A percentile compares a stretch with the other conserved stretches of the same genome.
Conservation (phyloP, 2,113 vertebrate genomes). For the Sinocyclocheilus maitianheensis region DNA sequence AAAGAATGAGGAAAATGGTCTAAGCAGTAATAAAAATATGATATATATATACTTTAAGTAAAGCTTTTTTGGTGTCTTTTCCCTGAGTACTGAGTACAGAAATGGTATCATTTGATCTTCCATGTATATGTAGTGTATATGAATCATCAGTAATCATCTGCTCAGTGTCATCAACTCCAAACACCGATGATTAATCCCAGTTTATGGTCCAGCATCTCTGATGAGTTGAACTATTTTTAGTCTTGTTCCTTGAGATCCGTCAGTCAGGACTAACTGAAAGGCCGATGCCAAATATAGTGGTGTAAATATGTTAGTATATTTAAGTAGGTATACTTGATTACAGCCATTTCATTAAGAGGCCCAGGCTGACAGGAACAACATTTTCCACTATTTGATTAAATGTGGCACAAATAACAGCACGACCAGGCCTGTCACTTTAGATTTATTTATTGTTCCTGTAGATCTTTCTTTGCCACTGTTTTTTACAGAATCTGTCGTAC, state of each 20-base stretch:
- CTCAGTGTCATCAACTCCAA: neutral
- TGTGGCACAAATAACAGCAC: neutral
- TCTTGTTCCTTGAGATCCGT: constrained; percentile 14
- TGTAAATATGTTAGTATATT: constrained; percentile 12
- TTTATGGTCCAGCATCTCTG: constrained; percentile 13
- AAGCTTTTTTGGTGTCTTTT: neutral
- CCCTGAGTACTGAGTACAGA: neutral
- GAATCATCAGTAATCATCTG: neutral
- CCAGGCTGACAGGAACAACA: neutral
- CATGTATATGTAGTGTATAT: neutral
- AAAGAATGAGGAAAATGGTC: neutral
- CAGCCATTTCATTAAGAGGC: constrained; percentile 4
- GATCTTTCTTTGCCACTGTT: too few relatives aligned
- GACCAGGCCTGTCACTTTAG: neutral
- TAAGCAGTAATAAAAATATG: neutral
- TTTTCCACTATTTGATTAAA: constrained; percentile 10
- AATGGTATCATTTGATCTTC: neutral
- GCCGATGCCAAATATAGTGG: neutral
- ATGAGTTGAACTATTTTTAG: neutral
- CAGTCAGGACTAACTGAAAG: neutral
- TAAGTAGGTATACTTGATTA: neutral
- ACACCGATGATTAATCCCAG: neutral
- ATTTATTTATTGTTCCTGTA: neutral
- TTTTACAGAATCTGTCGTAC: neutral
- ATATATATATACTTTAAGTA: neutral